Evolutionary conservation across 2,888 invertebrate genomes (phyloP), one percentile per base, ranked within the genome.

Genomic region (Drosophila maculinotata): DNA sequence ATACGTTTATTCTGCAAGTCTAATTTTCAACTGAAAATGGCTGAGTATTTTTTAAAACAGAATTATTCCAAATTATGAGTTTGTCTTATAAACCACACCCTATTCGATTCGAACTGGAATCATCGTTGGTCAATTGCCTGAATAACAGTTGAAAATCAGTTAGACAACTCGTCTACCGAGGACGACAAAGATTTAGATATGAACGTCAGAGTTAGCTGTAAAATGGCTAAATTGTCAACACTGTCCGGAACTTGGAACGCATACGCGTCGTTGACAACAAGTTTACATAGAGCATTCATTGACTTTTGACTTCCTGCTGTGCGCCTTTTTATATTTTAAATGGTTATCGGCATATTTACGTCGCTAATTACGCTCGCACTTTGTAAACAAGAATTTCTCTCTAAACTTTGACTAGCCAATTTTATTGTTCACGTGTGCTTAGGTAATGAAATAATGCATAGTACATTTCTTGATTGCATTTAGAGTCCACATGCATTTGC

Each of bases 301-400:
- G 78, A 78, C 82, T 64, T 78, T 83, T 78, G 82, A 80, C 80
- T 79, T 68, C 51, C 69, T 66, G 59, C 12, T 65, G 72, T 54
- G 53, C 20, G 42, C 26, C 36, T 42, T 44, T 54, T n/a, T 54
- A 39, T 52, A 41, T 51, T 53, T 66, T 71, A 59, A 77, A 63
- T 59, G 59, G 48, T 48, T 64, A 51, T 52, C 39, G 59, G 38
- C 51, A 48, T 63, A 65, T 56, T 69, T 57, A 59, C 45, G 33
- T 53, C 49, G 52, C 26, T 45, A 47, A 69, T 77, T 73, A 63
- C 59, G 42, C 28, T 20, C 30, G 12, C 42, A 58, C 36, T 30
- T 51, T 31, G 73, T 51, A 48, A 41, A 54, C 52, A 53, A 59
- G 63, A 74, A 67, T 56, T 44, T 12, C 33, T 36, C 33, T 47